Evolutionary conservation across 1,140 invertebrate genomes (phyloP), one percentile per base, ranked within the genome.

Genomic region (Tetranychus urticae): DNA sequence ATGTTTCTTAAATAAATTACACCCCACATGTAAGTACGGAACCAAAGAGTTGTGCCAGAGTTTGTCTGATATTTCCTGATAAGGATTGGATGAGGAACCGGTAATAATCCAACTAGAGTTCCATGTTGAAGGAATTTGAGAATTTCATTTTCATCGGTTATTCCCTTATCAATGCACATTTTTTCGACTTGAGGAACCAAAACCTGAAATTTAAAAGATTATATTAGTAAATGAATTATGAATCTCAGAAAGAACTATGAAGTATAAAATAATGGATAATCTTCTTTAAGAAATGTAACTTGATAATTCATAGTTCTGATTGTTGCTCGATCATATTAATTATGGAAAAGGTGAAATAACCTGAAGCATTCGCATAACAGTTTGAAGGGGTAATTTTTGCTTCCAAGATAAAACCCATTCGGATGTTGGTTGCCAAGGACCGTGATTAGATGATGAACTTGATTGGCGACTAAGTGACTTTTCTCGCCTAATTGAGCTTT

Each of bases 141-240:
- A 72, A 98, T 97, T 77, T 98, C 94, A 74, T 88, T 94, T 76
- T 99, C 94, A 76, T 99, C 94, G 6, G 93, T 98, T 63, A 98
- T 67, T 7, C 65, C 80, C 89, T 97, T 97, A 72, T 99, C 94
- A 69, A 98, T 97, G 74, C 94, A 98, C 67, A 98, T 98, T 77
- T 98, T 98, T 75, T 98, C 94, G 10, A 99, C 94, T 77, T 99
- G 94, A 56, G 96, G 94, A 55, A 98, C 94, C 1, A 99, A 75
- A 13, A 99, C 94, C 77, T 98, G 93, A 48, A 98, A 75, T 66
- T 23, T 23, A 23, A 23, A 23, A 23, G 23, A 23, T 23, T 23
- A 23, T 23, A 23, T 23, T 23, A 23, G 23, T 23, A 23, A 23
- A 23, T 23, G 23, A 23, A 23, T 23, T 23, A 23, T 23, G 23